Conservation (phyloP, 2,797 vertebrate genomes). For the Poecilia gillii region DNA sequence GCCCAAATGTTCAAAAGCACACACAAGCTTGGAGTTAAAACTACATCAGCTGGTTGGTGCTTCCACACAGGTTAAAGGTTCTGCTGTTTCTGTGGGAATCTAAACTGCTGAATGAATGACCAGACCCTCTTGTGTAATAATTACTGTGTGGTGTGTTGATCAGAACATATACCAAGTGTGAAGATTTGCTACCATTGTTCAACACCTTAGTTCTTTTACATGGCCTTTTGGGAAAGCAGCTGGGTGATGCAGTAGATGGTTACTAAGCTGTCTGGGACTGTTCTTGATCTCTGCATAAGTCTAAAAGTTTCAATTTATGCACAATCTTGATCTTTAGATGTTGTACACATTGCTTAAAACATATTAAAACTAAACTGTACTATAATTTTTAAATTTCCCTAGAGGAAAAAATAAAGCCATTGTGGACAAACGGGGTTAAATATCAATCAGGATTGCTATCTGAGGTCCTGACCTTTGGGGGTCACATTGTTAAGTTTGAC, state of each 20-base stretch:
- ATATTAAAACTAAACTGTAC: background rate
- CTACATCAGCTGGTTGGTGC: constrained; percentile 53
- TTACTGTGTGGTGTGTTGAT: constrained; percentile 18
- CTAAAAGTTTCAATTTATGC: background rate
- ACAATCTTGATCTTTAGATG: background rate
- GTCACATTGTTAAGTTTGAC: constrained; percentile 11
- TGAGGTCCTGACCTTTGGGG: no score
- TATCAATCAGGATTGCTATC: no score
- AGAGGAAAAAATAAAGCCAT: no score
- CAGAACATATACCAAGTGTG: constrained; percentile 15
- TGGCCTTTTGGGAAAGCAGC: constrained; percentile 53
- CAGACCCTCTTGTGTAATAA: constrained; percentile 27
- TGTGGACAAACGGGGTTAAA: no score
- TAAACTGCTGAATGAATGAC: constrained; percentile 45
- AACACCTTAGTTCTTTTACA: constrained; percentile 54
- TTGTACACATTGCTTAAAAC: background rate
- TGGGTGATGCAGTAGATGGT: constrained; percentile 51
- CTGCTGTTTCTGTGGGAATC: constrained; percentile 4
- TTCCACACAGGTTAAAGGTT: constrained; percentile 26
- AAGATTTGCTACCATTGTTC: constrained; percentile 30
- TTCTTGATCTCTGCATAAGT: constrained; percentile 17
- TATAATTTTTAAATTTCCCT: no score
- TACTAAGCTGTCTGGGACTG: constrained; percentile 31
- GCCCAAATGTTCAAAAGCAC: constrained; percentile 9
- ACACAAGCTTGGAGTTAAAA: constrained; percentile 33